These are phyloP conservation scores for Coleophora flavipennella DNA, from an alignment of 2,888 invertebrate species.

Conservation along the genomic window DNA sequence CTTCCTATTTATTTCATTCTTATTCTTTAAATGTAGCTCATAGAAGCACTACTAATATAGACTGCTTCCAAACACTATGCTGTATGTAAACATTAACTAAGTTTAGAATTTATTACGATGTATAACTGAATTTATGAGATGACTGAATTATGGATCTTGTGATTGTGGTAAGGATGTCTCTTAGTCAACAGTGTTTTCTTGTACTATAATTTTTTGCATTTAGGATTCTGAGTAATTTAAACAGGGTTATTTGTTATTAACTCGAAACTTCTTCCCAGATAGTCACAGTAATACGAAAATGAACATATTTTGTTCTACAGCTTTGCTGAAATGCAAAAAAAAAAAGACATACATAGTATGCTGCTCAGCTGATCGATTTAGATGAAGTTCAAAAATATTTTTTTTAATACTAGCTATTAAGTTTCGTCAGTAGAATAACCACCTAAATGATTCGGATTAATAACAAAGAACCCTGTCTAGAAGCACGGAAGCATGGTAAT, in stretches of 20 bases:
- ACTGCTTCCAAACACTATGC: slow-evolving; percentile 61
- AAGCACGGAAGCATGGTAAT: slow-evolving; percentile 64
- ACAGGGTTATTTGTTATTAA: no score
- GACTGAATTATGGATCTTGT: slow-evolving; percentile 62
- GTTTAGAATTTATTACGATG: slow-evolving; percentile 35
- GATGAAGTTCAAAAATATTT: no score
- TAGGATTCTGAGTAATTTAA: slow-evolving; percentile 54
- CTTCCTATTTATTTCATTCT: slow-evolving; percentile 40
- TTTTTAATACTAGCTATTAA: no score
- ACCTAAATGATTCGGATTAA: no score
- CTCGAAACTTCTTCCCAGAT: no score
- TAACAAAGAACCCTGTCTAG: no score
- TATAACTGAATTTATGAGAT: slow-evolving; percentile 28
- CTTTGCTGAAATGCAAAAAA: no score
- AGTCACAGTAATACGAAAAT: no score
- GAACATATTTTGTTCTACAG: no score
- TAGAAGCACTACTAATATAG: slow-evolving; percentile 57
- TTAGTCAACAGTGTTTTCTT: slow-evolving; percentile 48
- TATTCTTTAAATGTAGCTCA: slow-evolving; percentile 34
- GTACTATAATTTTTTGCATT: slow-evolving; percentile 60
- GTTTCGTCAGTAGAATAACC: no score
- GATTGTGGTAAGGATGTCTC: slow-evolving; percentile 60
- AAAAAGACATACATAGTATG: no score
- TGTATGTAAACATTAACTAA: slow-evolving; percentile 34
- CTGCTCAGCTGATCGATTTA: no score